A percentile compares a stretch with the other conserved stretches of the same genome.
These are phyloP conservation scores for Eospalax fontanierii DNA, from an alignment of 2,797 vertebrate species.

Conservation along the genomic window DNA sequence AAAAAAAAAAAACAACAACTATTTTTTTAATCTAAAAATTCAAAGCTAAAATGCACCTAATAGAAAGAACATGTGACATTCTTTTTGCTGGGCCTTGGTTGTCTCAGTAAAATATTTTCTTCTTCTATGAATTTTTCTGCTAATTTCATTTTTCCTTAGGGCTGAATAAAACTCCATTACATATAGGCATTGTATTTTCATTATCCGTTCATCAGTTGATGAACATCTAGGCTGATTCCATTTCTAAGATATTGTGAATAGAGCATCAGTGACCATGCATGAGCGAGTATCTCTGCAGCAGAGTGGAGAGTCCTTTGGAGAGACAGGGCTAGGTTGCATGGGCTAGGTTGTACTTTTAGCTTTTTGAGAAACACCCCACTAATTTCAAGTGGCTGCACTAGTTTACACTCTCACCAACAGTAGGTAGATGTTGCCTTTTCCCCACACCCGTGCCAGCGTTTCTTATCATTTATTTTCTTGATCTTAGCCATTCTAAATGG, in stretches of 20 bases:
- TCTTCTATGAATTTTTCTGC: background rate
- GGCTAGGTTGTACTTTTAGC: background rate
- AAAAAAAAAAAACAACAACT: background rate
- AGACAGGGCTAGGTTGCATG: background rate
- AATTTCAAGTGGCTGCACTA: background rate
- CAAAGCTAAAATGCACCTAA: background rate
- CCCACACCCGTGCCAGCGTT: background rate
- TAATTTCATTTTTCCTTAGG: background rate
- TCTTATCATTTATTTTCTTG: background rate
- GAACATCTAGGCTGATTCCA: background rate
- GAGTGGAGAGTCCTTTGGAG: background rate
- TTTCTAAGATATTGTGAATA: background rate
- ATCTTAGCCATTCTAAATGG: background rate
- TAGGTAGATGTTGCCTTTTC: background rate
- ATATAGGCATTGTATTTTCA: background rate
- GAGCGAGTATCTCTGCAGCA: background rate
- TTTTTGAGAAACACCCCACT: background rate
- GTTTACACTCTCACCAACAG: background rate
- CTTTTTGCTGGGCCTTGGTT: background rate
- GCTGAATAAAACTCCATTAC: too few relatives aligned
- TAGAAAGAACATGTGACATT: background rate
- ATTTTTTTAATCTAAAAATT: background rate
- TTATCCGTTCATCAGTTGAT: background rate
- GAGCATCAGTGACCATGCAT: background rate
- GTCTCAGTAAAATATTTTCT: background rate